phyloP scores from a whole-genome alignment of 1,140 invertebrate species.

The Cotesia chilonis region DNA sequence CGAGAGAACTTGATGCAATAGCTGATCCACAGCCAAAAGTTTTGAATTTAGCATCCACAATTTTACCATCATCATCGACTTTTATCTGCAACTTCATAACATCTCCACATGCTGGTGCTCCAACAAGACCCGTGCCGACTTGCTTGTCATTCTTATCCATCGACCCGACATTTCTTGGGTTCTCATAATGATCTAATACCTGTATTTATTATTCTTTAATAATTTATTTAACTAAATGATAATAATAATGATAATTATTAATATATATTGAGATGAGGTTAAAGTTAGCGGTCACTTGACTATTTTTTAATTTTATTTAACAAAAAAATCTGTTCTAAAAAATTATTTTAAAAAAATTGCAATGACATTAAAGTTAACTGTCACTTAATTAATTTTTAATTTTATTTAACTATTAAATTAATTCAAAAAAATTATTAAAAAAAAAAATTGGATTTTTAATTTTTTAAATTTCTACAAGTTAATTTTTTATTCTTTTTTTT shows the following conservation, averaged over 20 bases:
- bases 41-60: slow-evolving; percentile 99
- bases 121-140: slow-evolving; percentile 97
- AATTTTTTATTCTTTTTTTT: too few relatives aligned
- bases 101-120: slow-evolving; percentile 99
- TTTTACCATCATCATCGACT: slow-evolving; percentile 93
- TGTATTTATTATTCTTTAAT: slow-evolving; percentile 57
- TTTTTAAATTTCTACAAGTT: too few relatives aligned
- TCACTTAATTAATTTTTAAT: too few relatives aligned
- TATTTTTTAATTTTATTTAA: too few relatives aligned
- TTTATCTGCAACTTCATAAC: slow-evolving; percentile 99
- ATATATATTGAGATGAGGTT: too few relatives aligned
- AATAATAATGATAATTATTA: not conserved
- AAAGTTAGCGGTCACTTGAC: too few relatives aligned
- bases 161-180: slow-evolving; percentile 98
- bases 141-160: slow-evolving; percentile 93
- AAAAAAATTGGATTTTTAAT: too few relatives aligned
- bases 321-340: too few relatives aligned
- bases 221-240: slow-evolving; percentile 3
- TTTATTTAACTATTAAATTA: too few relatives aligned
- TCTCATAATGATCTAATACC: slow-evolving; percentile 99
- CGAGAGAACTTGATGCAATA: slow-evolving; percentile 97
- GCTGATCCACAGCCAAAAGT: slow-evolving; percentile 99
- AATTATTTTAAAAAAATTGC: too few relatives aligned
- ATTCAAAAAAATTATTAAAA: too few relatives aligned
- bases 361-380: too few relatives aligned